Conservation (phyloP, 2,113 vertebrate genomes). For the Potamarius usumacintae region DNA sequence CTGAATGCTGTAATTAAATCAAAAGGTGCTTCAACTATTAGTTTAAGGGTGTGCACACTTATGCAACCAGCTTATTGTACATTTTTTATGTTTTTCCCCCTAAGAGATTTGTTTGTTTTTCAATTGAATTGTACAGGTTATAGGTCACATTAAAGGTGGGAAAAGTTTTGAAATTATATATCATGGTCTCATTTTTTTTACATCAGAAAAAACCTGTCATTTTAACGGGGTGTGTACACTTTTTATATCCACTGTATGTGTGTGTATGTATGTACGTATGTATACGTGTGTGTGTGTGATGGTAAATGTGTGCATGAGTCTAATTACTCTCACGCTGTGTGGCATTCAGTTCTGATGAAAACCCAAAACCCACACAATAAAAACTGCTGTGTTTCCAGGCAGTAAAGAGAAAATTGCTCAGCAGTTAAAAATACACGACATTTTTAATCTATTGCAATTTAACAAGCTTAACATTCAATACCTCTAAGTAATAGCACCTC, state of each 20-base stretch:
- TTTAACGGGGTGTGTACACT: too few species aligned
- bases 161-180: too few species aligned
- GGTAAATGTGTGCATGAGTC: conserved; percentile 12
- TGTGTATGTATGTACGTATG: conserved; percentile 1
- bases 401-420: conserved; percentile 44
- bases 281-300: conserved; percentile 2
- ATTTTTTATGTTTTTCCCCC: too few species aligned
- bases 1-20: too few species aligned
- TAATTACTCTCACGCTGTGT: conserved; percentile 46
- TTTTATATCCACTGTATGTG: background rate
- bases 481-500: background rate
- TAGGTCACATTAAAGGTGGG: too few species aligned
- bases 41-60: too few species aligned
- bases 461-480: background rate
- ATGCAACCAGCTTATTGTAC: too few species aligned
- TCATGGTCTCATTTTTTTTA: too few species aligned
- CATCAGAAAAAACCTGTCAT: too few species aligned
- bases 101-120: too few species aligned
- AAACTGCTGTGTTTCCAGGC: conserved; percentile 41
- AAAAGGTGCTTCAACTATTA: too few species aligned
- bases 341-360: conserved; percentile 51
- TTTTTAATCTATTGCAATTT: conserved; percentile 7
- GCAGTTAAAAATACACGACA: conserved; percentile 18
- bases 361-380: conserved; percentile 40
- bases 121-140: too few species aligned